These are phyloP conservation scores for Callopanchax toddi DNA, from an alignment of 2,113 vertebrate genomes.

Conservation along the genomic window DNA sequence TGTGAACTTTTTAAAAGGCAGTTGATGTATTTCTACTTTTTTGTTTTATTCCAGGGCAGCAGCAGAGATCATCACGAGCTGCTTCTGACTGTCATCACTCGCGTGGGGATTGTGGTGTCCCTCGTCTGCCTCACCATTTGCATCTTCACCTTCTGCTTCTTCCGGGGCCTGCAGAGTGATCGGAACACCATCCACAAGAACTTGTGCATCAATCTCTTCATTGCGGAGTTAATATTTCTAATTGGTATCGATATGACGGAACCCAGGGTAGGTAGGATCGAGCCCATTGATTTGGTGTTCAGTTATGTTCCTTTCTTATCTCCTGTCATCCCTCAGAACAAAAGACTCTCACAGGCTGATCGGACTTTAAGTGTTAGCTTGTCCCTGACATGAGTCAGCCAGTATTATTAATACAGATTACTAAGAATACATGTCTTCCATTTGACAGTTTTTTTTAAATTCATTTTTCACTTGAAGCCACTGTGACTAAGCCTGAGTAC, in stretches of 20 bases:
- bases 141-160: conserved; percentile 99
- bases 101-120: conserved; percentile 95
- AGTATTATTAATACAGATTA: conserved; percentile 72
- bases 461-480: conserved; percentile 49
- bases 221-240: conserved; percentile 97
- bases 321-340: conserved; percentile 48
- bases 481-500: conserved; percentile 22
- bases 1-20: no score
- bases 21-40: no score
- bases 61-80: conserved; percentile 85
- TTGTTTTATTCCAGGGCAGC: conserved; percentile 80
- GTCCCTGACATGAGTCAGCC: conserved; percentile 59
- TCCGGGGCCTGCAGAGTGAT: conserved; percentile 97
- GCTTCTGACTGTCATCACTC: conserved; percentile 93
- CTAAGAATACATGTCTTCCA: conserved; percentile 47
- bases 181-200: conserved; percentile 99
- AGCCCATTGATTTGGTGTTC: conserved; percentile 66
- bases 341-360: conserved; percentile 64
- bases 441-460: conserved; percentile 61
- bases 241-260: conserved; percentile 97
- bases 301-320: conserved; percentile 34
- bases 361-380: conserved; percentile 64
- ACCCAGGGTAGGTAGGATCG: conserved; percentile 85
- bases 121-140: conserved; percentile 95
- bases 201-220: conserved; percentile 98